phyloP scores from a whole-genome alignment of 2,113 vertebrate species.

The Lophochroa leadbeateri region DNA sequence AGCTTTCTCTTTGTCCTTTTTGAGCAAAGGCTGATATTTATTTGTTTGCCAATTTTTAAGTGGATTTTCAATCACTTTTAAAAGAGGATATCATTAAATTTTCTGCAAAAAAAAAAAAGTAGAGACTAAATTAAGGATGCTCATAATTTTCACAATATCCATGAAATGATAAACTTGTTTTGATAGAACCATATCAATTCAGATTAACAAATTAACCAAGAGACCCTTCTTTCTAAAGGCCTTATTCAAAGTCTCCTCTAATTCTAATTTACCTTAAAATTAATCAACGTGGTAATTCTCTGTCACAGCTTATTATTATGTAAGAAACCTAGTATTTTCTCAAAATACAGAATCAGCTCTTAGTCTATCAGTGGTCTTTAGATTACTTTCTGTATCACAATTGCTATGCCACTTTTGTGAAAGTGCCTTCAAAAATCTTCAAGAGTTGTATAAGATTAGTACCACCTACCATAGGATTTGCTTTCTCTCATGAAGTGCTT shows the following conservation, averaged over 20 bases:
- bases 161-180: background rate
- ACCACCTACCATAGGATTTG: background rate
- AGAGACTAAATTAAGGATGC: background rate
- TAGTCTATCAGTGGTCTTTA: background rate
- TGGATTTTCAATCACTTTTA: background rate
- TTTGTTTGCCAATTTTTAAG: background rate
- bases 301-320: background rate
- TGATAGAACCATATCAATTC: background rate
- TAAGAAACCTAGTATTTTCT: background rate
- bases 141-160: background rate
- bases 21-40: background rate
- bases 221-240: background rate
- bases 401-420: background rate
- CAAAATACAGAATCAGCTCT: background rate
- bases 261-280: conserved; percentile 8
- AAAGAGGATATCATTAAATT: background rate
- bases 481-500: background rate
- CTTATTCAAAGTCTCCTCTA: background rate
- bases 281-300: background rate
- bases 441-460: background rate
- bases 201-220: background rate
- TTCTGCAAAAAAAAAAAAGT: background rate
- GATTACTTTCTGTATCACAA: background rate
- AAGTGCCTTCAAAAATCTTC: background rate
- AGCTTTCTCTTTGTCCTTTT: background rate